Conservation (phyloP, 2,113 vertebrate species). For the Dasyprocta punctata region DNA sequence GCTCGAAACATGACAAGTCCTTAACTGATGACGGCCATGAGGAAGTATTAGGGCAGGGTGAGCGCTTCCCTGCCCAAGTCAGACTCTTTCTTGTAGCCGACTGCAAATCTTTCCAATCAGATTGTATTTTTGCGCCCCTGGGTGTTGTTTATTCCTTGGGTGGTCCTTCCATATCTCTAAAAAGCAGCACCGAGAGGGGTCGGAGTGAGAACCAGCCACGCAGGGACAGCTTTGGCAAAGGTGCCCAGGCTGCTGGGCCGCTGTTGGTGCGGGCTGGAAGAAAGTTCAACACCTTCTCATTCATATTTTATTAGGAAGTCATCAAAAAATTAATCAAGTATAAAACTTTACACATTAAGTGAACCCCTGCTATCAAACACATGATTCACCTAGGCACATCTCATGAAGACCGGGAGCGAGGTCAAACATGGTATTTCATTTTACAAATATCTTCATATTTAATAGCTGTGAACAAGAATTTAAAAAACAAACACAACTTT, state of each 20-base stretch:
- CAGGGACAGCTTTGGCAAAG: not conserved
- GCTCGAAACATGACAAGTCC: no score
- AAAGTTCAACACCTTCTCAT: not conserved
- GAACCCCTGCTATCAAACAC: constrained; percentile 10
- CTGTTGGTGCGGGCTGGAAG: not conserved
- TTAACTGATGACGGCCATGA: no score
- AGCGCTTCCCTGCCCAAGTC: not conserved
- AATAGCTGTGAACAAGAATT: constrained; percentile 41
- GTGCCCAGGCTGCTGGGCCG: fast-evolving
- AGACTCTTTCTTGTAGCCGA: no score
- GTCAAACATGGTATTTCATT: constrained; percentile 51
- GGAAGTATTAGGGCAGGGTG: not conserved
- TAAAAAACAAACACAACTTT: not conserved
- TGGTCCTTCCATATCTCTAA: not conserved
- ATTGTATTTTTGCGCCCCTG: not conserved
- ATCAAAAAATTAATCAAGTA: constrained; percentile 9
- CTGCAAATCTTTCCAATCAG: not conserved
- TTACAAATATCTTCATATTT: constrained; percentile 59
- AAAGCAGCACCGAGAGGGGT: not conserved
- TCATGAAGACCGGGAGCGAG: not conserved
- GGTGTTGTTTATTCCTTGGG: no score
- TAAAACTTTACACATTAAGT: constrained; percentile 25
- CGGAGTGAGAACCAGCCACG: not conserved
- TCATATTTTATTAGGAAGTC: constrained; percentile 66
- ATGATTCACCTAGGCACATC: not conserved